A percentile compares a stretch with the other conserved stretches of the same genome.
These are phyloP conservation scores for Epinotia bilunana DNA, from an alignment of 2,888 invertebrate genomes.

Conservation along the genomic window DNA sequence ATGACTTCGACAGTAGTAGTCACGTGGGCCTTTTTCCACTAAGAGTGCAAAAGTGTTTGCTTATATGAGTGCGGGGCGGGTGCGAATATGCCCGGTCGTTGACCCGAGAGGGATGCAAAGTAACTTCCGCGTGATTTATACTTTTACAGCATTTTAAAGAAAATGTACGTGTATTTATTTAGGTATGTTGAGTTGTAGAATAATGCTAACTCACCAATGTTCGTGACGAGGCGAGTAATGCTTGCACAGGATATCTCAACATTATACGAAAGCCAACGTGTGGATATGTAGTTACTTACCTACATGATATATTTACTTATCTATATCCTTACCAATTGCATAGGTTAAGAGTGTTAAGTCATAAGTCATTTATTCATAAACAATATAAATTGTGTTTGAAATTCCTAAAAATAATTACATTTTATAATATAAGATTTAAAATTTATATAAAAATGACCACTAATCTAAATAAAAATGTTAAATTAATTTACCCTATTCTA, in stretches of 20 bases:
- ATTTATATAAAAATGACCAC: too few species aligned
- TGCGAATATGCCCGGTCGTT: slow-evolving; percentile 35
- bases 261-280: not conserved
- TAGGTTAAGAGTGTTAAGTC: not conserved
- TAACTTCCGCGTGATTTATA: slow-evolving; percentile 39
- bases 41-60: slow-evolving; percentile 16
- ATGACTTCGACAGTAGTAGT: not conserved
- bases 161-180: not conserved
- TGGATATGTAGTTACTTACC: not conserved
- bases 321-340: not conserved
- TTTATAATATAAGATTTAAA: too few species aligned
- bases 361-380: too few species aligned
- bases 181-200: not conserved
- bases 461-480: too few species aligned
- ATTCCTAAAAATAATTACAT: too few species aligned
- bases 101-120: slow-evolving; percentile 34
- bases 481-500: too few species aligned
- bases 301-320: not conserved
- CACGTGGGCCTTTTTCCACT: not conserved
- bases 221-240: not conserved
- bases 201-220: not conserved
- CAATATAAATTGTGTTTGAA: too few species aligned
- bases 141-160: slow-evolving; percentile 28
- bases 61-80: slow-evolving; percentile 36
- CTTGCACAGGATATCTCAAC: not conserved